Percentiles rank a stretch among this genome's conserved stretches.
phyloP scores from a whole-genome alignment of 2,888 invertebrate genomes.

The Orchesella flavescens region DNA sequence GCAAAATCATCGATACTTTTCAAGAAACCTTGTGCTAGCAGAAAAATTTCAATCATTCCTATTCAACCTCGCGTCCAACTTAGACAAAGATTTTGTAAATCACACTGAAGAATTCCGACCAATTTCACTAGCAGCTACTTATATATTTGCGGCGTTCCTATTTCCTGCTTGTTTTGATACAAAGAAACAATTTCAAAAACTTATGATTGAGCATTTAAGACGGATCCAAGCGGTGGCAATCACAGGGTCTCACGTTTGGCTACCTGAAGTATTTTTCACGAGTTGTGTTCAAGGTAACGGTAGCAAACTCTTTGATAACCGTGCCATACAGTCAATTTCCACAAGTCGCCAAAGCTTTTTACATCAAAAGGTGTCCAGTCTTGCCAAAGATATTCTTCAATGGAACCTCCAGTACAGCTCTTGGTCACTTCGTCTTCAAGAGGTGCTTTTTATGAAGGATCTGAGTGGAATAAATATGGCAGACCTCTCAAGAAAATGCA shows the following conservation, averaged over 20 bases:
- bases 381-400: slow-evolving; percentile 80
- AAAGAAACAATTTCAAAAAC: slow-evolving; percentile 64
- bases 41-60: slow-evolving; percentile 62
- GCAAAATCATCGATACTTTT: slow-evolving; percentile 38
- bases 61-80: slow-evolving; percentile 8
- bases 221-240: slow-evolving; percentile 86
- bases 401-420: slow-evolving; percentile 77
- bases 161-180: slow-evolving; percentile 65
- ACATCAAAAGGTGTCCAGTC: slow-evolving; percentile 76
- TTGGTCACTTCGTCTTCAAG: slow-evolving; percentile 81
- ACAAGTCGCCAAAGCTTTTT: slow-evolving; percentile 74
- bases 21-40: slow-evolving; percentile 47
- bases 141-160: slow-evolving; percentile 57
- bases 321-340: slow-evolving; percentile 75
- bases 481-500: slow-evolving; percentile 77
- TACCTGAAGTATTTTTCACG: slow-evolving; percentile 87
- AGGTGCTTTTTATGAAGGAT: slow-evolving; percentile 75
- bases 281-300: slow-evolving; percentile 74
- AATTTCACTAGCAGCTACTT: slow-evolving; percentile 65
- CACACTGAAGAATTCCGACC: slow-evolving; percentile 52
- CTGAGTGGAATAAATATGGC: slow-evolving; percentile 76
- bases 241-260: slow-evolving; percentile 87
- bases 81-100: slow-evolving; percentile 63
- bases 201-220: slow-evolving; percentile 66
- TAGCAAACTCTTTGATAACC: slow-evolving; percentile 77